Conservation (phyloP, 2,797 vertebrate genomes). For the Pterois miles region DNA sequence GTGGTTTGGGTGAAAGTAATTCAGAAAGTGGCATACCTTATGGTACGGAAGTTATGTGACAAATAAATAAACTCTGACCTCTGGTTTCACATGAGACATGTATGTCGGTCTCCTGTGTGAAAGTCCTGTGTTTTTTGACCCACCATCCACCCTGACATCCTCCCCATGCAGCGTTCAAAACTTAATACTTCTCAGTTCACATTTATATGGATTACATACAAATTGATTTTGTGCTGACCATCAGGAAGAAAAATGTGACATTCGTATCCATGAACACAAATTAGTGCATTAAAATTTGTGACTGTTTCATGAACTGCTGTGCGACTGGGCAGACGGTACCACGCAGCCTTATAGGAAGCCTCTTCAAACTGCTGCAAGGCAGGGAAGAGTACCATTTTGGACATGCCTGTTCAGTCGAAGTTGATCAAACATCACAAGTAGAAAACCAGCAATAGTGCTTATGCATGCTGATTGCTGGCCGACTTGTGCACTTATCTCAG, state of each 20-base stretch:
- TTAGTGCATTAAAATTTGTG: not conserved
- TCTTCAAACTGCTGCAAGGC: not conserved
- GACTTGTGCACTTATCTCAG: not conserved
- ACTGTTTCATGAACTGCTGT: not conserved
- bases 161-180: too few relatives aligned
- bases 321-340: not conserved
- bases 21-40: not conserved
- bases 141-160: too few relatives aligned
- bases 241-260: too few relatives aligned
- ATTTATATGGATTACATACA: too few relatives aligned
- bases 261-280: too few relatives aligned
- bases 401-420: not conserved
- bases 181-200: too few relatives aligned
- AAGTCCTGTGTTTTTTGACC: too few relatives aligned
- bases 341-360: not conserved
- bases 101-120: not conserved
- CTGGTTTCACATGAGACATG: not conserved
- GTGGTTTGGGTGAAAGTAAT: too few relatives aligned
- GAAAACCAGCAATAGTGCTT: slow-evolving; percentile 5
- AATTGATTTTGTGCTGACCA: too few relatives aligned
- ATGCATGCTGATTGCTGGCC: slow-evolving; percentile 8
- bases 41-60: not conserved
- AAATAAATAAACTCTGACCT: not conserved
- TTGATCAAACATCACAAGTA: slow-evolving; percentile 18
- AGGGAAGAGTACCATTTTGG: not conserved